phyloP scores from a whole-genome alignment of 2,113 vertebrate species.

The Hemiscyllium ocellatum region DNA sequence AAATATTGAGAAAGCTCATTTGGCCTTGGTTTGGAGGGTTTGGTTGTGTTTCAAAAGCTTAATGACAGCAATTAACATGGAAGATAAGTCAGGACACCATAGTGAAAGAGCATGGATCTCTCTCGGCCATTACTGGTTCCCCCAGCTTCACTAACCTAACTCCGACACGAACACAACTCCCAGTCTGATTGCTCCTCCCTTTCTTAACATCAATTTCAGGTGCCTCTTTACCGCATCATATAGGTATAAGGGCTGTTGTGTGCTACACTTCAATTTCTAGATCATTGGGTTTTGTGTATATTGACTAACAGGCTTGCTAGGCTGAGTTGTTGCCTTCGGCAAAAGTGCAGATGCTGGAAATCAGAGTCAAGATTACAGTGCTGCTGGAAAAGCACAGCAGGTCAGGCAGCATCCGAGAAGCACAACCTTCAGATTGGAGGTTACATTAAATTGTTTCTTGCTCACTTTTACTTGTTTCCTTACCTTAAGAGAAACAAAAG shows the following conservation, averaged over 20 bases:
- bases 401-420: too few species aligned
- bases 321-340: background rate
- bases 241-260: background rate
- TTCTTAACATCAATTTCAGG: background rate
- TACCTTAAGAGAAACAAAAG: background rate
- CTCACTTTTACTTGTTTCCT: background rate
- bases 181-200: background rate
- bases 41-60: background rate
- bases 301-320: background rate
- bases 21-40: background rate
- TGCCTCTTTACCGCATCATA: background rate
- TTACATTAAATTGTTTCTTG: background rate
- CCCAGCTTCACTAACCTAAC: background rate
- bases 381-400: too few species aligned
- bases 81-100: background rate
- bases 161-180: background rate
- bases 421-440: background rate
- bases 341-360: too few species aligned
- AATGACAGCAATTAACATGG: background rate
- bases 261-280: background rate
- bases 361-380: too few species aligned
- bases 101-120: background rate
- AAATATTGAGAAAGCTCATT: background rate
- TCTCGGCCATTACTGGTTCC: background rate
- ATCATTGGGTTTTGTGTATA: background rate